A percentile compares a stretch with the other conserved stretches of the same genome.
phyloP scores from a whole-genome alignment of 2,888 invertebrate genomes.

The Rhingia campestris region DNA sequence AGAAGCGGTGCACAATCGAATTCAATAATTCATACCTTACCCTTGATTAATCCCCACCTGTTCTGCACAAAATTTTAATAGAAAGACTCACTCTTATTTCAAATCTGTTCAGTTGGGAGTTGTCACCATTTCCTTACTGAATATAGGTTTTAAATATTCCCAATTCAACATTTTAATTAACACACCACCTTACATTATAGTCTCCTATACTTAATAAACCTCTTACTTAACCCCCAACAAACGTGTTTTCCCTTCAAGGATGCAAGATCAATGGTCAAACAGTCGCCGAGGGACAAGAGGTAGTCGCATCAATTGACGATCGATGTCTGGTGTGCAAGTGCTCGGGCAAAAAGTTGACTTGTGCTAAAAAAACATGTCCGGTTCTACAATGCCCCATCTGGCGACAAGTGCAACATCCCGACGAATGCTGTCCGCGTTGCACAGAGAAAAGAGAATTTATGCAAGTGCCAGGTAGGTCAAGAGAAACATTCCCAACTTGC shows the following conservation, averaged over 20 bases:
- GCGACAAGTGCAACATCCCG: constrained; percentile 88
- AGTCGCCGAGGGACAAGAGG: constrained; percentile 91
- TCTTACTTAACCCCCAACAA: background rate
- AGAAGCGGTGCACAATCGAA: too few species aligned
- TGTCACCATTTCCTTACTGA: too few species aligned
- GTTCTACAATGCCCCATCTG: constrained; percentile 91
- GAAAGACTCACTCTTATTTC: too few species aligned
- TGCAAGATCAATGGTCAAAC: constrained; percentile 92
- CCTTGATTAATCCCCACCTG: too few species aligned
- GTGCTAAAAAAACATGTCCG: constrained; percentile 93
- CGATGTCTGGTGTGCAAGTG: constrained; percentile 94
- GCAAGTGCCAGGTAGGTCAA: constrained; percentile 78
- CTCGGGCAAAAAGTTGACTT: constrained; percentile 87
- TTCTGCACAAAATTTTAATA: too few species aligned
- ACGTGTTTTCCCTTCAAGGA: constrained; percentile 84
- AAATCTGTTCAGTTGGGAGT: too few species aligned
- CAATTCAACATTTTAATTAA: background rate
- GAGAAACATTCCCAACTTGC: too few species aligned
- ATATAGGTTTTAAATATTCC: too few species aligned
- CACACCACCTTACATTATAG: too few species aligned
- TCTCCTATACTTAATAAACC: background rate
- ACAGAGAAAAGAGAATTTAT: constrained; percentile 83
- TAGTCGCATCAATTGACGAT: constrained; percentile 90
- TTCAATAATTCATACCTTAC: too few species aligned
- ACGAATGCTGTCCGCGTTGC: constrained; percentile 89